A percentile compares a stretch with the other conserved stretches of the same genome.
These are phyloP conservation scores for Balaeniceps rex DNA, from an alignment of 2,113 vertebrate genomes.

Conservation along the genomic window DNA sequence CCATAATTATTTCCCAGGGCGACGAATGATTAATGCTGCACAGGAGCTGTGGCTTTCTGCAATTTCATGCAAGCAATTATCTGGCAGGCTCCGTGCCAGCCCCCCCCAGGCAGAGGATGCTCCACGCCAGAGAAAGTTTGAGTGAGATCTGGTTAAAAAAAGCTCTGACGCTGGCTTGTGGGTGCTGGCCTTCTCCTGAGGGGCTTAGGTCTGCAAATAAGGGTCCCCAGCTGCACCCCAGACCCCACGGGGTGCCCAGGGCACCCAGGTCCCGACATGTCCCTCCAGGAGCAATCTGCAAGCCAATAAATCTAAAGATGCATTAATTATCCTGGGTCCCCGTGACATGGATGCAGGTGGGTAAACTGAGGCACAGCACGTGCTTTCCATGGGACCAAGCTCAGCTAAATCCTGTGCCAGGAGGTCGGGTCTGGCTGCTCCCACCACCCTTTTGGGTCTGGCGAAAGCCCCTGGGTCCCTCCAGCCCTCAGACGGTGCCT, in stretches of 20 bases:
- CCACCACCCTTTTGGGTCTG: not conserved
- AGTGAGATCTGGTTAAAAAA: not conserved
- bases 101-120: not conserved
- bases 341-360: accelerated
- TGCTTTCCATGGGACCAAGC: not conserved
- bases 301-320: too few relatives aligned
- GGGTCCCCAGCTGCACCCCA: not conserved
- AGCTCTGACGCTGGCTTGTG: accelerated
- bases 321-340: accelerated
- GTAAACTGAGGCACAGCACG: not conserved
- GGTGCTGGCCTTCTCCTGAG: not conserved
- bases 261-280: accelerated
- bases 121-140: not conserved
- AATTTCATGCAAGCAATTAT: constrained; percentile 10
- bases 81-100: not conserved
- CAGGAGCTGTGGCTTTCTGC: constrained; percentile 32
- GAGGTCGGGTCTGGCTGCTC: not conserved
- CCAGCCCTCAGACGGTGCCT: not conserved
- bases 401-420: accelerated
- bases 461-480: not conserved
- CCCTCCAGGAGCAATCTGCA: not conserved
- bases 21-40: constrained; percentile 17
- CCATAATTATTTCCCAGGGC: constrained; percentile 6
- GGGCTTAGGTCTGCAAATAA: not conserved
- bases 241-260: not conserved